These are phyloP conservation scores for Lacerta viridis DNA, from an alignment of 2,797 vertebrate genomes.

Conservation along the genomic window DNA sequence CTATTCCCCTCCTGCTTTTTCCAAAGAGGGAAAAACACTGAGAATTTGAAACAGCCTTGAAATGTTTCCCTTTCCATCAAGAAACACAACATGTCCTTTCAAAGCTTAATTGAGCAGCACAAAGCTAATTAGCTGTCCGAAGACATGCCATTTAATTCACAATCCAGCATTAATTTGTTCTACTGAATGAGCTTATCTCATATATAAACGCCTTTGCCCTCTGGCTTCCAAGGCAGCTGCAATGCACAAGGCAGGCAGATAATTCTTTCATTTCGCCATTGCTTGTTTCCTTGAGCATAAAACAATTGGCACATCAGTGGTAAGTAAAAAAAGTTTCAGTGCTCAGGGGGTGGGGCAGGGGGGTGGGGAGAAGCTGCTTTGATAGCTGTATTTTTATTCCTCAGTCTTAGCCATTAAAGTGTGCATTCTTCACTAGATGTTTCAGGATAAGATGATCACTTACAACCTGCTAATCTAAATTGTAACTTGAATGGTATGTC, in stretches of 20 bases:
- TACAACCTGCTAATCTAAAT: slow-evolving; percentile 68
- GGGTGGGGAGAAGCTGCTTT: slow-evolving; percentile 38
- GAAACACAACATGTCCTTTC: slow-evolving; percentile 82
- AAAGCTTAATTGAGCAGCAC: slow-evolving; percentile 85
- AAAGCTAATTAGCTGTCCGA: slow-evolving; percentile 85
- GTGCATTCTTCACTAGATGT: slow-evolving; percentile 46
- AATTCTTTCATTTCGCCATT: slow-evolving; percentile 77
- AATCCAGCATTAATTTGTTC: slow-evolving; percentile 84
- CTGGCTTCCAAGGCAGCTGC: slow-evolving; percentile 80
- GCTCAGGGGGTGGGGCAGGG: slow-evolving; percentile 24
- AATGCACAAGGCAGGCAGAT: slow-evolving; percentile 80
- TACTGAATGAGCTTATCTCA: slow-evolving; percentile 81
- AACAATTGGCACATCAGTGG: slow-evolving; percentile 66
- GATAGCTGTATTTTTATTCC: slow-evolving; percentile 53
- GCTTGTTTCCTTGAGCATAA: slow-evolving; percentile 68
- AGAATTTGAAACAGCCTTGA: slow-evolving; percentile 77
- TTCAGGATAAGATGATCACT: slow-evolving; percentile 50
- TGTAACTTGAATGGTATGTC: slow-evolving; percentile 64
- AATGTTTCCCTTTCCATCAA: slow-evolving; percentile 79
- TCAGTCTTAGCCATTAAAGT: slow-evolving; percentile 47
- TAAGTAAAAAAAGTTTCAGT: slow-evolving; percentile 61
- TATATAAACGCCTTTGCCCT: slow-evolving; percentile 82
- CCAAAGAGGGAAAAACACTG: slow-evolving; percentile 63
- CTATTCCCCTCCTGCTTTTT: slow-evolving; percentile 59
- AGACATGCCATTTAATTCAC: slow-evolving; percentile 84